Evolutionary conservation across 64 coral and sea anemone species (phyloP).

Genomic region (Montipora sp.): DNA sequence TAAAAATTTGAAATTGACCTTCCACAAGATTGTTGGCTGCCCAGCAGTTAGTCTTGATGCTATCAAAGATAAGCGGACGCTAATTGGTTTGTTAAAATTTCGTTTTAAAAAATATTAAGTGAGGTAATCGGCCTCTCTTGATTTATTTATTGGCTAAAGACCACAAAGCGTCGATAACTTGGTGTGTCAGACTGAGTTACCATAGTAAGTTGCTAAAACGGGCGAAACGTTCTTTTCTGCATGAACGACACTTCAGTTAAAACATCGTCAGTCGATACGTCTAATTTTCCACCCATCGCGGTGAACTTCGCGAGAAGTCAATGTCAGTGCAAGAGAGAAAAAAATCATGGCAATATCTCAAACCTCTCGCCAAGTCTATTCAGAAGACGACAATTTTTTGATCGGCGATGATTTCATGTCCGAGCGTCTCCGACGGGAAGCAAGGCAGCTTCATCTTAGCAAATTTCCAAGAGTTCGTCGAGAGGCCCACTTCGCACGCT

Average conservation of each 20-base stretch:
- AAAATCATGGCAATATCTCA: background rate
- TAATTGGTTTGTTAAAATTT: background rate
- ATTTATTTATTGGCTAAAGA: background rate
- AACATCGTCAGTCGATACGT: no score
- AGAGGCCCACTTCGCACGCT: conserved; percentile 54
- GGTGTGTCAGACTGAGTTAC: background rate
- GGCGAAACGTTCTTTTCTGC: background rate
- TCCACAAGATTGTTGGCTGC: no score
- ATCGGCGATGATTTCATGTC: conserved; percentile 33
- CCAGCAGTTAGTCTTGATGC: no score
- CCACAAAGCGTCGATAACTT: background rate
- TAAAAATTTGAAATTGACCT: no score
- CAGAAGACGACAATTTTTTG: conserved; percentile 56
- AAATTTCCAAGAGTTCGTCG: conserved; percentile 52
- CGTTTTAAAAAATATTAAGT: background rate
- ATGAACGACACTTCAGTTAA: background rate
- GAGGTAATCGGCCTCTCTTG: background rate
- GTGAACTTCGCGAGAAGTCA: no score
- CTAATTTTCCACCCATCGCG: no score
- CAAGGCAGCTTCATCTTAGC: conserved; percentile 66
- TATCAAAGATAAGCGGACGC: no score
- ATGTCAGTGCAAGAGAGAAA: no score
- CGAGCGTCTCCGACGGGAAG: conserved; percentile 46
- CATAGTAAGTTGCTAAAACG: background rate
- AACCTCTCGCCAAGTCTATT: conserved; percentile 2